Base-by-base conservation (phyloP, 2,797 vertebrate species). In the Xyrichtys novacula region DNA sequence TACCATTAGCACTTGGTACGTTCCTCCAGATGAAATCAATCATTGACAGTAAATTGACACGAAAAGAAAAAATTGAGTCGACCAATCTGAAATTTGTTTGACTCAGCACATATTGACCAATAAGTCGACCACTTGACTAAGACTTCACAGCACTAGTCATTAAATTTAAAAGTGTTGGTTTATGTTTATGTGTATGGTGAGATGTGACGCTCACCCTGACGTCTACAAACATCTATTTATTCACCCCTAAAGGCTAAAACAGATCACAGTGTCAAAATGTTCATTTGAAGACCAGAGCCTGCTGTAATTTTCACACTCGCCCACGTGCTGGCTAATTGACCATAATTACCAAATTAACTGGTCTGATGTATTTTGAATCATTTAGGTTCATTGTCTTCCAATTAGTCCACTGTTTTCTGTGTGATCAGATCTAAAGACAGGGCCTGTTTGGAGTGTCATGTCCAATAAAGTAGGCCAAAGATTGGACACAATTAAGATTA, bases 401-500 rank as follows among this genome's bases (percentile, higher is more conserved):
- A 5, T 55, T 65, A 60, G 47, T 66, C 78, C 60, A 43, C 40
- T 69, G 71, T 61, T 28, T 54, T 83, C 36, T 43, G 67, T 66
- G 69, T 64, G 86, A 67, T 78, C 71, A n/a, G 68, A 92, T 81
- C 83, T 68, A 93, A 94, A 93, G 93, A 88, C 78, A 87, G 78
- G 88, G 91, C 85, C 91, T 88, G 89, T 89, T 93, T 88, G 58
- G 82, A 89, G 78, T 96, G 96, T 93, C 94, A 94, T 48, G 88
- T 92, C 92, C 91, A 95, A 95, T 98, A 93, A 96, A 61, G 71
- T 77, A 56, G 57, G 80, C 85, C 80, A 12, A 83, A 85, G 77
- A 93, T 78, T 72, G 93, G 93, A 94, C 89, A 95, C 95, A 96
- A 96, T 97, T 97, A 97, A 87, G 85, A 91, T 80, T 92, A 93